Base-by-base conservation (phyloP, 2,888 invertebrate species). In the Cephus spinipes region DNA sequence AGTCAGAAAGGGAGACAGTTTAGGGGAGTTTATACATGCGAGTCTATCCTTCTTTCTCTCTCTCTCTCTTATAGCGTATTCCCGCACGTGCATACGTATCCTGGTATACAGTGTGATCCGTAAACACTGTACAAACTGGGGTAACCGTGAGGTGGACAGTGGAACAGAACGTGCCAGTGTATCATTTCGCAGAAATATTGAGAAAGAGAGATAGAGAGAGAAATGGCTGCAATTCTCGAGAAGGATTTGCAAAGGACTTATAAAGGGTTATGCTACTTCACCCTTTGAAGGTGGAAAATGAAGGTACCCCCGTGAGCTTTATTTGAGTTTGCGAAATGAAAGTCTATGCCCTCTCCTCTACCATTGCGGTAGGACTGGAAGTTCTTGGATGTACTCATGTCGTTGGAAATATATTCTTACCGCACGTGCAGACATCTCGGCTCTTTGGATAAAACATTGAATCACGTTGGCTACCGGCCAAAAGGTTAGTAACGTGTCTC, bases 381-480 rank as follows among this genome's bases (percentile, higher is more conserved):
- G 23, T 55, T 55, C 40, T 55, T 23, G 40, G 40, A 23, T 55
- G 15, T 55, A 55, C 40, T 23, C 23, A 55, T 55, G 40, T 23
- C 23, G 40, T 55, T 55, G 40, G 23, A 55, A 55, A 55, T 55
- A 55, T 55, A 55, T 55, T 55, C 40, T 55, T 55, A 55, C 40
- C 23, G 40, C 40, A 55, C 40, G 40, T 55, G 40, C 40, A 23
- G 40, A 55, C 40, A 55, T 55, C 40, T 55, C 23, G 23, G 40
- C 40, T 55, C 40, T 83, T 81, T 79, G 81, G 80, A 78, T 82
- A 82, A 79, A 82, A 80, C 83, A 83, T 83, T 86, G 86, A 85
- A 86, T 84, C 83, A 81, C 68, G 78, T 76, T 87, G 88, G 88
- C 86, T 80, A 79, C 77, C 79, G 80, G 88, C 88, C 88, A 88